Evolutionary conservation across 2,888 invertebrate species (phyloP), one percentile per base, ranked within the genome.

Genomic region (Thera obeliscata): DNA sequence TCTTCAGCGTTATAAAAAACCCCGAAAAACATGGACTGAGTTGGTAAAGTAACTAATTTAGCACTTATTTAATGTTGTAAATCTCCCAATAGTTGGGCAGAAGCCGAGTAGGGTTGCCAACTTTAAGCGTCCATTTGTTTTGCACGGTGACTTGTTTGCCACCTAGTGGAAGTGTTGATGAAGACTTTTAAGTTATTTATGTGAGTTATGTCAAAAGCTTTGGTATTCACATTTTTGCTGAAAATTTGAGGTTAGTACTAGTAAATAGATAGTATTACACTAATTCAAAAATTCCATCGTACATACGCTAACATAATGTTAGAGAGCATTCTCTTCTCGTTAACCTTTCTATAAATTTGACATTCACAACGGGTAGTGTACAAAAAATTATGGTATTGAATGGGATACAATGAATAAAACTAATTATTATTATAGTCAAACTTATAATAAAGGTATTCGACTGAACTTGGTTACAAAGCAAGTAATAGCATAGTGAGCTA

Each of bases 81-180:
- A 62, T 62, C 50, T 60, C n/a, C 33, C 41, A 54, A 38, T 52
- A 61, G 35, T 67, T 61, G 67, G 61, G 50, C n/a, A 35, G 38
- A 2, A 48, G 66, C 62, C 71, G 50, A 64, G 66, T 67, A 76
- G 77, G 70, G 77, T 36, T 78, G 78, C 65, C 11, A 69, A 69
- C 54, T 66, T 61, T 56, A 59, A 55, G 49, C 66, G 43, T 59
- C 62, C 64, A 71, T 73, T 71, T 61, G 64, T 74, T 66, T 58
- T 41, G 12, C 41, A 61, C 63, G 60, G 52, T 64, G 61, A 68
- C 64, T 71, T 70, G 68, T 71, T 74, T 74, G 64, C 66, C 56
- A 56, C 62, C 64, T 66, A 59, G 66, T 54, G 57, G 61, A 68
- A 64, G 61, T 64, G 64, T 64, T 61, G 60, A 11, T 69, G 57